Evolutionary conservation across 2,113 vertebrate genomes (phyloP), one percentile per base, ranked within the genome.

Genomic region (Porphyrio hochstetteri): DNA sequence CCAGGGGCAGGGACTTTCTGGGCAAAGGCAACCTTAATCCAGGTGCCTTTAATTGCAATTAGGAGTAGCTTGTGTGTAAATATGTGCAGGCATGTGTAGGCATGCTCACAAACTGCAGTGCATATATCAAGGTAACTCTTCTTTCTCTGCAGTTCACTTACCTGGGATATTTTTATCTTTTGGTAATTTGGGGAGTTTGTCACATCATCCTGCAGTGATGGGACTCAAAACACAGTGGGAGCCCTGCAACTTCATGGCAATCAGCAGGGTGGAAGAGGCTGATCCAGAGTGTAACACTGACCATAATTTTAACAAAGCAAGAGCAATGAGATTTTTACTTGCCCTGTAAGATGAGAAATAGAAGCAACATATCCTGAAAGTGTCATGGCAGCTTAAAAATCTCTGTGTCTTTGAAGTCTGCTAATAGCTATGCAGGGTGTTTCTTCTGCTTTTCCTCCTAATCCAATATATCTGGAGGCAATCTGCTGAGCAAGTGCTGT

Each of bases 91-190:
- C 5, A 5, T 3, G 8, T 6, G 36, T 12, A 19, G 44, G 14
- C 5, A 8, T 3, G 17, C 16, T 74, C 28, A 16, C 74, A 20
- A 80, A 18, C 20, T 5, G 28, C 24, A 31, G 8, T 74, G 36
- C 5, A 3, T 38, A 3, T 14, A 7, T 25, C 18, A 21, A 24
- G 53, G 71, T 2, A n/a, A 42, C 28, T 63, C 21, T 10, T 11
- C 15, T 48, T 63, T 11, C 16, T 13, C 13, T 55, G 9, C 1
- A 0, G 2, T 40, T 60, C 9, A 11, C 21, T 10, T 60, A 16
- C 31, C 56, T 67, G 25, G 13, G n/a, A 11, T 46, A 3, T 5
- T 10, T 60, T 65, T 18, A 11, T 36, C 21, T 61, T 11, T 40
- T 42, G 18, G 11, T 44, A 17, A 4, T 9, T 61, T 15, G 16